Evolutionary conservation across 2,797 vertebrate genomes (phyloP), one percentile per base, ranked within the genome.

Genomic region (Allobates femoralis): DNA sequence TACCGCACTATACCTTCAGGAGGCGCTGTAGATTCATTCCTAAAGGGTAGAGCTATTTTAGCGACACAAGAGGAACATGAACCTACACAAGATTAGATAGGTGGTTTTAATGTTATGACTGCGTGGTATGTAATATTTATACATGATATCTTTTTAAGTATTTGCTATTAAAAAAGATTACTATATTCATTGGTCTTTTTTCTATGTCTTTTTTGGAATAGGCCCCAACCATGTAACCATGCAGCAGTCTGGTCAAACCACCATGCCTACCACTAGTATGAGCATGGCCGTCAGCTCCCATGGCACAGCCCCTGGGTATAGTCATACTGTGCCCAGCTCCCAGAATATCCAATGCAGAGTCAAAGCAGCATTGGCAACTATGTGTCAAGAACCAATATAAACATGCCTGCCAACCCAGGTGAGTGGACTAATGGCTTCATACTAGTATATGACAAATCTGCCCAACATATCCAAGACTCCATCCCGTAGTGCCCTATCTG

Each of bases 401-500:
- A 96, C 96, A 96, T 98, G 95, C 97, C 96, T 91, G 94, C 96
- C 67, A 98, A 94, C 90, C 96, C 96, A 97, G 97, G 98, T 98
- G 95, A 95, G 75, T 23, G 19, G 3, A 60, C 19, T 23, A 5
- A 6, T 55, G 41, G 14, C 28, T 16, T 3, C 8, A 3, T 26
- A 19, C 2, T 11, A 75, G 3, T 69, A 69, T 18, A 30, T 50
- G 21, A 12, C 16, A 18, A 18, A 26, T 37, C n/a, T n/a, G n/a
- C n/a, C n/a, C n/a, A n/a, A n/a, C n/a, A 12, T 55, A 75, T 3
- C 16, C 51, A 53, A 18, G 14, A 15, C 16, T 10, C 16, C n/a
- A n/a, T n/a, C n/a, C n/a, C n/a, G n/a, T n/a, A 18, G 5, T 30
- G 15, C 12, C 28, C 62, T 2, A 30, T 64, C 62, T 30, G 62